Evolutionary conservation across 2,888 invertebrate species (phyloP), one percentile per base, ranked within the genome.

Genomic region (Agonopterix arenella): DNA sequence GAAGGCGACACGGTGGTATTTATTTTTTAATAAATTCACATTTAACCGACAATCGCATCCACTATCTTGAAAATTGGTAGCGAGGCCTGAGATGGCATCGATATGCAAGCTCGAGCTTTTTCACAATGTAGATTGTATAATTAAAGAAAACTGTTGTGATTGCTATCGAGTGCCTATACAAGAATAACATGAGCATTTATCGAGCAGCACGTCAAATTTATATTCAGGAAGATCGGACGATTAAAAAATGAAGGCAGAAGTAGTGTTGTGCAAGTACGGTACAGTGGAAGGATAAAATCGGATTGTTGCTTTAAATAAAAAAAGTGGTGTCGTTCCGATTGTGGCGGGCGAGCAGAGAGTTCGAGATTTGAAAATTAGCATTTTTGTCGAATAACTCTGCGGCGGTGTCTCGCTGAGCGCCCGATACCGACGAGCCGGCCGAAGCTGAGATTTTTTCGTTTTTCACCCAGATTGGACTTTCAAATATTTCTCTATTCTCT

Each of bases 311-410:
- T 72, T 66, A 70, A 78, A 79, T 75, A 79, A 82, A 83, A 79
- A 75, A 73, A 72, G 68, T 65, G 71, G 75, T 76, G 76, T 70
- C 72, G 76, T 75, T 73, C 75, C 77, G 84, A 81, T 78, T 78
- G 84, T 73, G 75, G 77, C 75, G 66, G 71, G 74, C 74, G 72
- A 76, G 73, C 72, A 62, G 70, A 73, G 75, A 74, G 81, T 76
- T 78, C 73, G 84, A 88, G 85, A 88, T 88, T 85, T 85, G 83
- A 79, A 79, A 86, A 89, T 89, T 89, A 84, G 86, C 88, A 89
- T 89, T 86, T 89, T 89, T 85, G 86, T 81, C 85, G 84, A 80
- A 88, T 89, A 89, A 89, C 80, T 89, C 86, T 86, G 77, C 71
- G 59, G 73, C 73, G 74, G 79, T 85, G 85, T 85, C 85, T 83